Evolutionary conservation across 2,113 vertebrate species (phyloP), one percentile per base, ranked within the genome.

Genomic region (Hypocryptadius cinnamomeus): DNA sequence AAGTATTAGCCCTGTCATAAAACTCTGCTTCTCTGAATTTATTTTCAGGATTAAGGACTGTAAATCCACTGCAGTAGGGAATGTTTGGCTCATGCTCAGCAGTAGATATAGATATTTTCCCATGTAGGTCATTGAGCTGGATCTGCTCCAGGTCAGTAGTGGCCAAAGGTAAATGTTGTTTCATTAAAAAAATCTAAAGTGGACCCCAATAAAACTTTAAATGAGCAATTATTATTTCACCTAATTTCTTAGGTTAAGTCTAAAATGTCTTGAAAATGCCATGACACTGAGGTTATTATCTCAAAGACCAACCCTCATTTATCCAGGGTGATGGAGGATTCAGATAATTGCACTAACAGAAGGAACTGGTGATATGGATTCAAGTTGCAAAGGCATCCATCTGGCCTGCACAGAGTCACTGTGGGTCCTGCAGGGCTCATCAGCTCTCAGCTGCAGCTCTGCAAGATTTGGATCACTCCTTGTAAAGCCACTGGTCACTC

Each of bases 1-100:
- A 65, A 54, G 39, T 73, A 63, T 42, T 20, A 87, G 59, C 14
- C 33, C 51, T 51, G 44, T 80, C 51, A 68, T 40, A 83, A 94
- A 87, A 66, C 20, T 66, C 73, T 73, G 22, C 22, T 86, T 39
- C 81, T 84, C 59, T 60, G 33, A n/a, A 88, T 90, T 94, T 92
- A 78, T 63, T 93, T 92, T 40, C 27, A 84, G 90, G 79, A 90
- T 86, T 94, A 88, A 90, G 60, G 51, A 40, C 60, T 93, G 35
- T 44, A 94, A 95, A 64, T 78, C 39, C 15, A 3, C 68, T 51
- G 68, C 42, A 27, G 20, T 13, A 28, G 60, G 51, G 72, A 94
- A 88, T 20, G 35, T 37, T 71, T 86, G 64, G 39, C 60, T 86
- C 72, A 92, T 78, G 48, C 19, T 88, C 28, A 73, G 44, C 24